Evolutionary conservation across 2,797 vertebrate species (phyloP).

Genomic region (Lophotriccus pileatus): DNA sequence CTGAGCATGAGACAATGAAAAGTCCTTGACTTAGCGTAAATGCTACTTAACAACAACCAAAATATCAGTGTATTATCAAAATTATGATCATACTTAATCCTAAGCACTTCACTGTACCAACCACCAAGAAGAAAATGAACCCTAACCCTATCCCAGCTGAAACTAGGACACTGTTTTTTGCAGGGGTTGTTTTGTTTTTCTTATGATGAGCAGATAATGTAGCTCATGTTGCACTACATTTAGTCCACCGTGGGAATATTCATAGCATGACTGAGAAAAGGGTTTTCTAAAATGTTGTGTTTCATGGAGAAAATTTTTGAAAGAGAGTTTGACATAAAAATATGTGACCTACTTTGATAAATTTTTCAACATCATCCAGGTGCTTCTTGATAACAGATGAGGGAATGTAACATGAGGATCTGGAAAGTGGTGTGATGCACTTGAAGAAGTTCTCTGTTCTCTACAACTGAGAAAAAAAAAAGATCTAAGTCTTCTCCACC

Average conservation of each 20-base stretch:
- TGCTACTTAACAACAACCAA: neutral
- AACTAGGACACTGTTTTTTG: neutral
- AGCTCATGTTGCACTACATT: neutral
- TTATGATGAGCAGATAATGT: neutral
- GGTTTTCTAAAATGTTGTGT: neutral
- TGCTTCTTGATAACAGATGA: neutral
- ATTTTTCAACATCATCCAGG: neutral
- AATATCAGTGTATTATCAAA: neutral
- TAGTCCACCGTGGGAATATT: neutral
- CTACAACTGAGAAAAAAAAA: neutral
- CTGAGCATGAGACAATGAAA: neutral
- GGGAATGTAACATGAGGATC: neutral
- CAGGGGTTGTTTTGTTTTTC: neutral
- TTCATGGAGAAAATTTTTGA: neutral
- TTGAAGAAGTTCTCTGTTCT: neutral
- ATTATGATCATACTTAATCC: neutral
- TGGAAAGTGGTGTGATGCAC: neutral
- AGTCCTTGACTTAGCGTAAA: neutral
- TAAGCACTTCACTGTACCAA: neutral
- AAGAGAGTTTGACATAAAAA: neutral
- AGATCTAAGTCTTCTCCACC: neutral
- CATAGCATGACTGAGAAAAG: neutral
- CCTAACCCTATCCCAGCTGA: neutral
- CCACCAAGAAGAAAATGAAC: neutral
- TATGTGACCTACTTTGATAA: neutral